Conservation (phyloP, 2,797 vertebrate genomes). For the Adrianichthys oophorus region DNA sequence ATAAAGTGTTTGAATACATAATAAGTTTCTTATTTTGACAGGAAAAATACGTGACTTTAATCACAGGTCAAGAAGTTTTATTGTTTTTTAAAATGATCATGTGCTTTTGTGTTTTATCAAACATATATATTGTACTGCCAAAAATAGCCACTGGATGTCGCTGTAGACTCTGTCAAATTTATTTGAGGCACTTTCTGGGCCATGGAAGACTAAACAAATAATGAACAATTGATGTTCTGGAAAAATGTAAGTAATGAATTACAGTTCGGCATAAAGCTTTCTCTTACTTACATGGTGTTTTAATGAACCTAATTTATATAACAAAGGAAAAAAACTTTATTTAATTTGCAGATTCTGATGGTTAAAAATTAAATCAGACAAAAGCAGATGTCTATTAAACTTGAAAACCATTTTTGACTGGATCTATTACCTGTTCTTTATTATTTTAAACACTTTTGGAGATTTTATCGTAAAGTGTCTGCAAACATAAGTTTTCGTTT, state of each 20-base stretch:
- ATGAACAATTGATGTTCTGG: constrained; percentile 5
- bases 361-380: too few species aligned
- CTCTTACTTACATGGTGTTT: too few species aligned
- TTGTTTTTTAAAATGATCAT: constrained; percentile 33
- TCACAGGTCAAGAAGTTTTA: constrained; percentile 45
- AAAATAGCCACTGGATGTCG: constrained; percentile 32
- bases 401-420: too few species aligned
- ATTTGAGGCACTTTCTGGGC: background rate
- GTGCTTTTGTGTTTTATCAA: constrained; percentile 43
- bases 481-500: too few species aligned
- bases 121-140: constrained; percentile 19
- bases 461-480: too few species aligned
- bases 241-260: background rate
- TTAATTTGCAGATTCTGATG: too few species aligned
- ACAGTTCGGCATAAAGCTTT: too few species aligned
- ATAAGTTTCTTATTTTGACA: constrained; percentile 38
- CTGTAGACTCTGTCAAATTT: background rate
- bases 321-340: too few species aligned
- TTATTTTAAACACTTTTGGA: too few species aligned
- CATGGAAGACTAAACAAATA: constrained; percentile 4
- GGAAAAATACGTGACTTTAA: constrained; percentile 23
- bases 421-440: too few species aligned
- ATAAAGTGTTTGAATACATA: constrained; percentile 37
- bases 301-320: too few species aligned
- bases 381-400: too few species aligned